A percentile compares a stretch with the other conserved stretches of the same genome.
phyloP scores from a whole-genome alignment of 2,113 vertebrate species.

The Phylloscopus trochiloides region DNA sequence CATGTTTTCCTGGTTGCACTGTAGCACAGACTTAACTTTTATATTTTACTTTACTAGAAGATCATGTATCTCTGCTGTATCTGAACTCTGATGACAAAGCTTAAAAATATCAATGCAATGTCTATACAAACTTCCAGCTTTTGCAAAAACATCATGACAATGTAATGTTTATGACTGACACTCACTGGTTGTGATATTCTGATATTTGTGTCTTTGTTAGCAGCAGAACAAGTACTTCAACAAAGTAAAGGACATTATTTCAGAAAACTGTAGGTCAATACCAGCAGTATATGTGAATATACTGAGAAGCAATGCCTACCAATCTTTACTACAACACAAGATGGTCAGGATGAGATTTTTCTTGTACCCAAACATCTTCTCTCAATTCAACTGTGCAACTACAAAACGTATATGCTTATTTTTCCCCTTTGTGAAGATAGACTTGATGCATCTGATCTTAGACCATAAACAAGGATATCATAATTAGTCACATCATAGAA shows the following conservation, averaged over 20 bases:
- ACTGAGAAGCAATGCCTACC: neutral
- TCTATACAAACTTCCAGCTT: neutral
- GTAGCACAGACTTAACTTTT: neutral
- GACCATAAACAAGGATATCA: neutral
- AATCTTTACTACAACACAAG: neutral
- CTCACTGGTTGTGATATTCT: neutral
- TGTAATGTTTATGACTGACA: fast-evolving
- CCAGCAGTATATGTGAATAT: neutral
- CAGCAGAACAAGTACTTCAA: neutral
- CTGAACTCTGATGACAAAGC: neutral
- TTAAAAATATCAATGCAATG: neutral
- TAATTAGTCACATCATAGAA: neutral
- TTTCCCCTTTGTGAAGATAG: neutral
- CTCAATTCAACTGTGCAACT: neutral
- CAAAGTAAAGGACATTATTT: neutral
- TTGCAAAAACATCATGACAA: neutral
- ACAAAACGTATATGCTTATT: neutral
- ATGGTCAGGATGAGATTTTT: neutral
- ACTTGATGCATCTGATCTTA: neutral
- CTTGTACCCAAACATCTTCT: neutral
- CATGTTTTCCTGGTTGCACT: neutral
- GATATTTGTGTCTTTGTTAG: neutral
- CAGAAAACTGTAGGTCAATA: neutral
- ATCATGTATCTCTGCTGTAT: neutral
- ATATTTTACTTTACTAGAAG: neutral